Evolutionary conservation across 2,888 invertebrate species (phyloP), one percentile per base, ranked within the genome.

Genomic region (Diloba caeruleocephala): DNA sequence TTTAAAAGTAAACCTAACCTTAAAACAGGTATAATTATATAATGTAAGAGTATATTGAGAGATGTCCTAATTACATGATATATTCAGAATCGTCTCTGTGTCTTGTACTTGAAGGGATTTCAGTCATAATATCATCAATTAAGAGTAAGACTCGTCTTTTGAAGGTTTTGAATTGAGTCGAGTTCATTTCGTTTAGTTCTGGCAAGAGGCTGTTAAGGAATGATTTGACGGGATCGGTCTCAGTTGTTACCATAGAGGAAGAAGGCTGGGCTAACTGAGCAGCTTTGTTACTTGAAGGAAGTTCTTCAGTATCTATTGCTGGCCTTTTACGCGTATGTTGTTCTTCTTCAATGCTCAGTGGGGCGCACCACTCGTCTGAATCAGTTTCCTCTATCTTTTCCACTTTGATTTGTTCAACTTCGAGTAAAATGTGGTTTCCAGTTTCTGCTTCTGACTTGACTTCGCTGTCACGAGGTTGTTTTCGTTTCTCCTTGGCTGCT

Each of bases 101-200:
- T 14, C 29, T 34, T 6, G 33, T n/a, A 29, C 33, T 38, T 0
- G 21, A 10, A 2, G 69, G 65, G 7, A 49, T 59, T 13, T 66
- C 59, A 0, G 48, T 41, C 46, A 55, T 76, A 8, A 70, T 66
- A 32, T 68, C 57, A 38, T 71, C 71, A 39, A 75, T 68, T 13
- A 76, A 36, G 2, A 50, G 17, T 42, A 77, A 44, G 10, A 74
- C 78, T 49, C 69, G 45, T 44, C 78, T 54, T 38, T 78, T 78
- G 29, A 76, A 78, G 17, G 49, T 49, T 25, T 76, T 78, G 33
- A 78, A 78, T 48, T 78, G 77, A 1, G 45, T 25, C 0, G 52
- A 51, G 37, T 66, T 72, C 74, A 78, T 73, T 41, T 78, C 77
- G 7, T 57, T 63, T 0, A 78, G 51, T 44, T 78, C 78, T 0